A percentile compares a stretch with the other conserved stretches of the same genome.
phyloP scores from a whole-genome alignment of 23 tunicate species.

The Aplidium turbinatum region DNA sequence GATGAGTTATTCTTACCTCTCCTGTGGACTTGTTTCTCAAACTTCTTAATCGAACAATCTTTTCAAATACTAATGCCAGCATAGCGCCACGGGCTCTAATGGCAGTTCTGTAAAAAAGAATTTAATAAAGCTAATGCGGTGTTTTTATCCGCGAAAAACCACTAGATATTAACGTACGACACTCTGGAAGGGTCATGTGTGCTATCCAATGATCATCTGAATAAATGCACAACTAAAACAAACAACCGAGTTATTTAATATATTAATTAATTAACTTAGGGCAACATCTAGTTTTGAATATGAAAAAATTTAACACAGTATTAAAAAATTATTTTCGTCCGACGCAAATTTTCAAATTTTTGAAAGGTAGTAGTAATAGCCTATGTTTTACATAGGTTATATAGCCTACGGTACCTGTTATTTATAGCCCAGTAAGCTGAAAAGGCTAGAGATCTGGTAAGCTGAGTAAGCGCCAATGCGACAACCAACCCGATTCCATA shows the following conservation, averaged over 20 bases:
- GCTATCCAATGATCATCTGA: no score
- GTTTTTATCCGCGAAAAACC: not conserved
- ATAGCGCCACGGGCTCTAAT: constrained; percentile 68
- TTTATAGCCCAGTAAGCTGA: constrained; percentile 71
- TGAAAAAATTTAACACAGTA: no score
- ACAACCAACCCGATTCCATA: constrained; percentile 57
- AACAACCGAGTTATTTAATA: no score
- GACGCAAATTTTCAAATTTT: no score
- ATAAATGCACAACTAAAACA: no score
- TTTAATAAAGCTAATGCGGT: not conserved
- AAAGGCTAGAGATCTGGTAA: constrained; percentile 56
- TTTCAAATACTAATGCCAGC: constrained; percentile 54
- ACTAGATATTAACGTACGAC: not conserved
- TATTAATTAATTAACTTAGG: no score
- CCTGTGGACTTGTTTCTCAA: constrained; percentile 78
- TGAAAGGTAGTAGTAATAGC: no score
- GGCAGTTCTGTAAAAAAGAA: constrained; percentile 49
- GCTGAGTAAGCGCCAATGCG: constrained; percentile 56
- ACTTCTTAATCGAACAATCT: constrained; percentile 73
- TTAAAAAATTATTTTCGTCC: no score
- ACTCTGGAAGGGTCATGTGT: no score
- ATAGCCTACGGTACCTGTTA: constrained; percentile 74
- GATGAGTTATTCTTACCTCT: constrained; percentile 53
- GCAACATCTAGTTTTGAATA: no score
- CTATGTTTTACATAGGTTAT: no score